These are phyloP conservation scores for Drosophila takahashii DNA, from an alignment of 1,140 invertebrate genomes.

Conservation along the genomic window DNA sequence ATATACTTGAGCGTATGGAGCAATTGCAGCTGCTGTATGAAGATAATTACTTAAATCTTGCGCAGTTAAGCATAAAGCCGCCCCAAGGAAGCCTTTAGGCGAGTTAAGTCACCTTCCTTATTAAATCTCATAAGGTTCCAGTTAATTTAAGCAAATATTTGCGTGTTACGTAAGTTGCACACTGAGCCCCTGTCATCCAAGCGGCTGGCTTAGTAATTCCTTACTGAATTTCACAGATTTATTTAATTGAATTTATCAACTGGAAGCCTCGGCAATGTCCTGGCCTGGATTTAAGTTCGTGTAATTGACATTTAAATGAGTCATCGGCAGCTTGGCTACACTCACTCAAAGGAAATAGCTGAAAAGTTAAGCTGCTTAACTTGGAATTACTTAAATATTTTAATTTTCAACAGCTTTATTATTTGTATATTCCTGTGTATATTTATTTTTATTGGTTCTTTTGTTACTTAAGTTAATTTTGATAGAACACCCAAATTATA, in stretches of 20 bases:
- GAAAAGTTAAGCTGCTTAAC: conserved; percentile 1
- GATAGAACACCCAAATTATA: too few relatives aligned
- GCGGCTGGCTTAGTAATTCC: conserved; percentile 23
- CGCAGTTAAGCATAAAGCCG: conserved; percentile 16
- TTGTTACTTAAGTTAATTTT: background rate
- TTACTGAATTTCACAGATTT: conserved; percentile 37
- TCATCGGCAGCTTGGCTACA: conserved; percentile 28
- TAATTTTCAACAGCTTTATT: background rate
- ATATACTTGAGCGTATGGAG: conserved; percentile 2
- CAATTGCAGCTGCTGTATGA: background rate
- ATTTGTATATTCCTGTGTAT: background rate
- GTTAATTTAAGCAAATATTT: conserved; percentile 56
- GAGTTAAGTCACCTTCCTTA: conserved; percentile 14
- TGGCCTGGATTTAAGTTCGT: conserved; percentile 39
- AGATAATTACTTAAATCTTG: conserved; percentile 4
- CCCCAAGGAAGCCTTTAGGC: background rate
- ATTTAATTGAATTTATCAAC: conserved; percentile 54
- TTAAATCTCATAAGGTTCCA: conserved; percentile 18
- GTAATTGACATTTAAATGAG: conserved; percentile 53
- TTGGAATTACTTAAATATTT: background rate
- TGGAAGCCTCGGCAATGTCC: conserved; percentile 21
- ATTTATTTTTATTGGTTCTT: background rate
- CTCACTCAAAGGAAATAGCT: conserved; percentile 24
- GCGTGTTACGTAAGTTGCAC: conserved; percentile 27
- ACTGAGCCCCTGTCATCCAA: conserved; percentile 24